A percentile compares a stretch with the other conserved stretches of the same genome.
Evolutionary conservation across 2,888 invertebrate species (phyloP).

Genomic region (Orchesella flavescens): DNA sequence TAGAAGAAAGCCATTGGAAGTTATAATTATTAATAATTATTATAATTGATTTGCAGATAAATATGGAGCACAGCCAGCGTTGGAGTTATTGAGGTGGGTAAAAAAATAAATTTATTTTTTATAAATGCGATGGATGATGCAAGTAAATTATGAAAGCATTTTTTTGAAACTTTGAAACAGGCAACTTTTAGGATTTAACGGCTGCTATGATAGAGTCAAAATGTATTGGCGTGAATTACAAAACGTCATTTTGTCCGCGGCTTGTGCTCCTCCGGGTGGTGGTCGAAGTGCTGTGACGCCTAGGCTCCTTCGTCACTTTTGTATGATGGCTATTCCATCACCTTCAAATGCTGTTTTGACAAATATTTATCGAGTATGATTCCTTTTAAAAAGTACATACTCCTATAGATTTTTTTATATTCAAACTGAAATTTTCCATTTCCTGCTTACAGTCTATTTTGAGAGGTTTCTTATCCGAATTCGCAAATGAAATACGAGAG

Average conservation of each 20-base stretch:
- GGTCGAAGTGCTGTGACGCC: slow-evolving; percentile 89
- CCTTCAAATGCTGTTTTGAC: slow-evolving; percentile 85
- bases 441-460: slow-evolving; percentile 31
- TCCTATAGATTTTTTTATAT: background rate
- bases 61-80: slow-evolving; percentile 93
- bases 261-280: slow-evolving; percentile 93
- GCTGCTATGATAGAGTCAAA: slow-evolving; percentile 90
- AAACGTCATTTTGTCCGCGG: slow-evolving; percentile 86
- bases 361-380: slow-evolving; percentile 82
- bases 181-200: slow-evolving; percentile 85
- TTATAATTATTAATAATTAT: no score
- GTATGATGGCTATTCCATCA: slow-evolving; percentile 86
- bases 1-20: no score
- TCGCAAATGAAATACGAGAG: slow-evolving; percentile 77
- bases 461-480: slow-evolving; percentile 48
- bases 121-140: background rate
- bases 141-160: background rate
- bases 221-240: slow-evolving; percentile 91
- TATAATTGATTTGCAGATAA: slow-evolving; percentile 76
- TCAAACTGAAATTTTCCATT: no score
- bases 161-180: slow-evolving; percentile 72
- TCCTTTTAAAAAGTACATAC: background rate
- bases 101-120: slow-evolving; percentile 73
- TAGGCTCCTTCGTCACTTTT: slow-evolving; percentile 90
- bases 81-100: slow-evolving; percentile 81